A percentile compares a stretch with the other conserved stretches of the same genome.
Evolutionary conservation across 2,113 vertebrate genomes (phyloP).

Genomic region (Myiozetetes cayanensis): DNA sequence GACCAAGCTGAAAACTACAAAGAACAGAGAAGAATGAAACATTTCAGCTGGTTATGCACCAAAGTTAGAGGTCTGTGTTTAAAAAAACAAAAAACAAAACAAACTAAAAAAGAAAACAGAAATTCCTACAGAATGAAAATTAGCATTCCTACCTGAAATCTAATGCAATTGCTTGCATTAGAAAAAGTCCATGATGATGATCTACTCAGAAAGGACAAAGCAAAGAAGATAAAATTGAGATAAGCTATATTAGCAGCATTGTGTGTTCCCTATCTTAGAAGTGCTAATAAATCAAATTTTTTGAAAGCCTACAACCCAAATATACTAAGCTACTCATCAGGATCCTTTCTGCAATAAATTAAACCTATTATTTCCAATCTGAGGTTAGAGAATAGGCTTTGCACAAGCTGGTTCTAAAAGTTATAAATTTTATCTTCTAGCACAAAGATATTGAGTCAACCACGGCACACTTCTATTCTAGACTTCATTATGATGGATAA

Average conservation of each 20-base stretch:
- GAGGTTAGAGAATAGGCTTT: background rate
- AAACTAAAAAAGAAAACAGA: background rate
- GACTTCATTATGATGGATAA: conserved; percentile 53
- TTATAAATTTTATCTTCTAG: conserved; percentile 17
- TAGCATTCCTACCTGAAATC: background rate
- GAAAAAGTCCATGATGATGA: background rate
- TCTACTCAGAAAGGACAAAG: background rate
- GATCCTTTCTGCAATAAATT: conserved; percentile 20
- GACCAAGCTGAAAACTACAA: background rate
- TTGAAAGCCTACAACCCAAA: background rate
- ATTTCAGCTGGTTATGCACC: background rate
- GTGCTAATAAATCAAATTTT: background rate
- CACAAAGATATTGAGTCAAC: background rate
- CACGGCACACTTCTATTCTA: background rate
- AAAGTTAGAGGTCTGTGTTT: background rate
- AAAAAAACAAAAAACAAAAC: background rate
- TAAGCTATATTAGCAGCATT: background rate
- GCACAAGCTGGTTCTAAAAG: background rate
- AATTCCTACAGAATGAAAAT: background rate
- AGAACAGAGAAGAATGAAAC: background rate
- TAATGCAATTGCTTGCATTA: background rate
- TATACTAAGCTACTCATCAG: background rate
- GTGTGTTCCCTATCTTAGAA: background rate
- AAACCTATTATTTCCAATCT: background rate
- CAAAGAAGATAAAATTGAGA: background rate